Base-by-base conservation (phyloP, 2,113 vertebrate genomes). In the Zingel zingel region DNA sequence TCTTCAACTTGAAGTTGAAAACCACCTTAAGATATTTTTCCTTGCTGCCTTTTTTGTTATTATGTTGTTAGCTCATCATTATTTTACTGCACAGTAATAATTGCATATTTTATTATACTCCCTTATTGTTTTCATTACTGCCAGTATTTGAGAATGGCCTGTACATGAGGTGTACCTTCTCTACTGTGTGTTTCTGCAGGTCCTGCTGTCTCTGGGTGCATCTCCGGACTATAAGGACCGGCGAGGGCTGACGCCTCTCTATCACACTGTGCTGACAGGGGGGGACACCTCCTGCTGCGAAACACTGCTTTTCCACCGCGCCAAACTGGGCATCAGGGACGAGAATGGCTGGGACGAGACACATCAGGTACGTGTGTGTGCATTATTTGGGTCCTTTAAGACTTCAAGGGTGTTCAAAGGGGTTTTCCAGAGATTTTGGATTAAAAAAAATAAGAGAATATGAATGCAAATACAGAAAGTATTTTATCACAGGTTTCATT, bases 291-390 rank as follows among this genome's bases (percentile, higher is more conserved):
- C 96, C 85, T 98, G 97, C 94, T 98, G 97, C 6, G 97, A 98
- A 91, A 96, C 97, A 36, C 94, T 98, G 62, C 96, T 98, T 3
- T 97, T 95, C 91, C 96, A 98, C 92, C 94, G 94, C 39, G 96
- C 96, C 83, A 95, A 96, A 86, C 92, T 98, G 84, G 97, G 97
- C 63, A 92, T 96, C 47, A 94, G 95, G 19, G 97, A 98, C 1
- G 97, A 98, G 94, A 98, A 98, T 16, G 97, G 97, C 91, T 98
- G 97, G 97, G 97, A 98, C 56, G 97, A 98, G 85, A 97, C 97
- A 30, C 97, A 98, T 88, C 97, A 98, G 96, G 97, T 98, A 79
- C 4, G 2, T 1, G 8, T 39, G 23, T 45, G 18, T 2, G 11
- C 14, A 2, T 36, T 39, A 21, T 15, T 2, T 23, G 8, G 30